These are phyloP conservation scores for Triplophysa dalaica DNA, from an alignment of 2,113 vertebrate species.

Conservation along the genomic window DNA sequence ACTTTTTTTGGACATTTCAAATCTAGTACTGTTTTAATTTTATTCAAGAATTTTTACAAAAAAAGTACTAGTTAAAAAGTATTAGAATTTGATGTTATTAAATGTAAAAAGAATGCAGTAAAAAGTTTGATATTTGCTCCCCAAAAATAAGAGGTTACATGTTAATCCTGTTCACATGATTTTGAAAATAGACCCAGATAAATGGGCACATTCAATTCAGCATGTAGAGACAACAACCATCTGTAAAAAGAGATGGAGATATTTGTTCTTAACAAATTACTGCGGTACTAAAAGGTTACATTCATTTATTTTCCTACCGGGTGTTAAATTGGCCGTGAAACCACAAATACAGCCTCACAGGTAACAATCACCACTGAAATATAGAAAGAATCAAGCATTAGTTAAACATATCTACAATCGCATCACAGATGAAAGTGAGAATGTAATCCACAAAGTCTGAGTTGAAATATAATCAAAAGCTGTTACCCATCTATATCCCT, in stretches of 20 bases:
- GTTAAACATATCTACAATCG: background rate
- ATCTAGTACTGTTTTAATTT: no score
- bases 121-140: no score
- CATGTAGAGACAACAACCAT: background rate
- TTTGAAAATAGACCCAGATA: background rate
- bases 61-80: background rate
- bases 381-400: background rate
- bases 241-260: background rate
- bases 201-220: background rate
- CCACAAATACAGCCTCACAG: background rate
- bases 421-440: background rate
- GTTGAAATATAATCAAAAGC: background rate
- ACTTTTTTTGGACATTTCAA: no score
- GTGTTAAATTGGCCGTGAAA: conserved; percentile 15
- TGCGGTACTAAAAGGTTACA: conserved; percentile 18
- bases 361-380: background rate
- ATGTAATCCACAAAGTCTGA: background rate
- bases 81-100: no score
- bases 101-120: no score
- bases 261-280: conserved; percentile 12
- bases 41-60: background rate
- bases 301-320: background rate
- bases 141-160: background rate
- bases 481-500: background rate
- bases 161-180: conserved; percentile 12